A percentile compares a stretch with the other conserved stretches of the same genome.
phyloP scores from a whole-genome alignment of 2,113 vertebrate species.

The Entomyzon cyanotis region DNA sequence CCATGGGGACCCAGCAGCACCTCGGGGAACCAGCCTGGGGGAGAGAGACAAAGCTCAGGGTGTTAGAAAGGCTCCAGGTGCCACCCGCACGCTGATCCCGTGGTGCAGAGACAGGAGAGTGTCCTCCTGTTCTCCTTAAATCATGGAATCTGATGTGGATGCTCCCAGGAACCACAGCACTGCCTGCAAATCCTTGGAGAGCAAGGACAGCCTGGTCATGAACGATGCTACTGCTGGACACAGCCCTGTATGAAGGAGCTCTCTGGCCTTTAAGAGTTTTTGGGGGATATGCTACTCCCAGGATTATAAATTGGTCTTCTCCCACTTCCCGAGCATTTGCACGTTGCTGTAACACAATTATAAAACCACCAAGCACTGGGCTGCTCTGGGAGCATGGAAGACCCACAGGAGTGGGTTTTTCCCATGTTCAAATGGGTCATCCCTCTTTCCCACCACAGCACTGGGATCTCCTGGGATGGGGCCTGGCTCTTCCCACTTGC shows the following conservation, averaged over 20 bases:
- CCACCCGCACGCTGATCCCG: fast-evolving
- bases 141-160: fast-evolving
- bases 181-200: background rate
- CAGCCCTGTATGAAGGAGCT: fast-evolving
- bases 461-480: background rate
- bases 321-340: background rate
- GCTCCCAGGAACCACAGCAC: background rate
- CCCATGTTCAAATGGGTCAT: background rate
- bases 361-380: background rate
- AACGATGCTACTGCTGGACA: fast-evolving
- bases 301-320: background rate
- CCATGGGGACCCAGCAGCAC: background rate
- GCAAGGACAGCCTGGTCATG: background rate
- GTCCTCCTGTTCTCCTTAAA: background rate
- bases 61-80: background rate
- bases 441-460: background rate
- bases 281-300: background rate
- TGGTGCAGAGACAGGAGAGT: fast-evolving
- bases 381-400: background rate
- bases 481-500: background rate
- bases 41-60: background rate
- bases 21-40: background rate
- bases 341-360: background rate
- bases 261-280: background rate
- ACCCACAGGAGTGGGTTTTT: background rate